These are phyloP conservation scores for Cheilosia grossa DNA, from an alignment of 2,888 invertebrate species.

Conservation along the genomic window DNA sequence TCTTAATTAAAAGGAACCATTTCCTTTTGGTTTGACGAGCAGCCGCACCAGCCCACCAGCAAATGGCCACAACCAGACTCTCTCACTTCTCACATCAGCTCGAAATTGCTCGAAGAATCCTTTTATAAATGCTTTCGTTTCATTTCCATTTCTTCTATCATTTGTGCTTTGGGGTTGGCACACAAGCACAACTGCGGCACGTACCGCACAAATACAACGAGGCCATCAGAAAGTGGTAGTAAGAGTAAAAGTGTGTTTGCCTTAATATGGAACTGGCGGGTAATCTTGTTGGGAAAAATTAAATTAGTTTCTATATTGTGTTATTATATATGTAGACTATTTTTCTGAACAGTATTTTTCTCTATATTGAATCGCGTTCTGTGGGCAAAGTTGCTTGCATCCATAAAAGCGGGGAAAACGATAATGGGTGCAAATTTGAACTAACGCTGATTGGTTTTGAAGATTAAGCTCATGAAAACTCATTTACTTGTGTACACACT, in stretches of 20 bases:
- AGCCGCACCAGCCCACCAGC: neutral
- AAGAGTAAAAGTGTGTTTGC: neutral
- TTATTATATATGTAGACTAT: neutral
- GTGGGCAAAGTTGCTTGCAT: slow-evolving; percentile 1
- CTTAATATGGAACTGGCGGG: slow-evolving; percentile 2
- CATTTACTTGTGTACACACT: neutral
- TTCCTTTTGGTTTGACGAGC: slow-evolving; percentile 23
- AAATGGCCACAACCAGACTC: slow-evolving; percentile 12
- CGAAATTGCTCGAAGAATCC: slow-evolving; percentile 2
- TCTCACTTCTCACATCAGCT: neutral
- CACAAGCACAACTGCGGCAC: neutral
- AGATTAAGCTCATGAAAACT: neutral
- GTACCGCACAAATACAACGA: slow-evolving; percentile 3
- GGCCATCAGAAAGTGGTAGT: neutral
- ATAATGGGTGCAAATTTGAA: slow-evolving; percentile 3
- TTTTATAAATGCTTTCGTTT: slow-evolving; percentile 8
- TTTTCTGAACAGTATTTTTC: neutral
- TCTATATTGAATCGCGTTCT: slow-evolving; percentile 7
- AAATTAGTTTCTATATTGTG: slow-evolving; percentile 18
- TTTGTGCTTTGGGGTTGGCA: neutral
- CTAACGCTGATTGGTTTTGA: slow-evolving; percentile 20
- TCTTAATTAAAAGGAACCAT: slow-evolving; percentile 48
- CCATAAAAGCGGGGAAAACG: neutral
- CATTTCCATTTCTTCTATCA: slow-evolving; percentile 1
- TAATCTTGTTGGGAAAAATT: slow-evolving; percentile 8